Base-by-base conservation (phyloP, 2,888 invertebrate species). In the Drosophila siamana region DNA sequence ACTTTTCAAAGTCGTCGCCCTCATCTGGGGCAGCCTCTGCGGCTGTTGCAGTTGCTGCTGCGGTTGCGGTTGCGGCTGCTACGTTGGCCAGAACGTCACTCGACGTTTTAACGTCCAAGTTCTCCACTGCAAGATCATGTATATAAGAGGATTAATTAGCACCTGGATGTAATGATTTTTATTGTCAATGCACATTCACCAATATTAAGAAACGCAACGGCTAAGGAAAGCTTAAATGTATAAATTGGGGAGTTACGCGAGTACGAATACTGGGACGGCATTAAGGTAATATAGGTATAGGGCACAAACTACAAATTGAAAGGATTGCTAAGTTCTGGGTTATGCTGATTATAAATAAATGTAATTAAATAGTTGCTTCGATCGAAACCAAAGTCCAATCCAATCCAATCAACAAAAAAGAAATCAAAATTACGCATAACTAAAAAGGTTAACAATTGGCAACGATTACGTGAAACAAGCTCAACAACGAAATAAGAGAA, bases 1-100 rank as follows among this genome's bases (percentile, higher is more conserved):
- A 92, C 63, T 95, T 94, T 46, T 95, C 94, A 85, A 96, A 96
- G 73, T 96, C 96, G 83, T 96, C 96, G 60, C 94, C 93, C 8
- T 91, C 92, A 16, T 84, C 79, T 5, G 51, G 77, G 3, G 56
- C 79, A 2, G 69, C 62, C 77, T 36, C 61, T n/a, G 43, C 9
- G 5, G 19, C 3, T 13, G 46, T 13, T n/a, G 28, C 46, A 28
- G n/a, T 33, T n/a, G 33, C 33, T 11, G 33, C 33, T n/a, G 30
- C n/a, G 11, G n/a, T 4, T 33, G 30, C n/a, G 11, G 30, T 9
- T 9, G 28, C 9, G 48, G 51, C 44, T 9, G 67, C 65, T 2
- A 69, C 19, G 11, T 52, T 44, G 11, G 65, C 56, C 50, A 88
- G 41, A 4, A 83, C 65, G 72, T 91, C 91, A 40, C 30, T 70